Percentiles rank a stretch among this genome's conserved stretches.
Evolutionary conservation across 1,140 invertebrate genomes (phyloP).

Genomic region (Drosophila cardini): DNA sequence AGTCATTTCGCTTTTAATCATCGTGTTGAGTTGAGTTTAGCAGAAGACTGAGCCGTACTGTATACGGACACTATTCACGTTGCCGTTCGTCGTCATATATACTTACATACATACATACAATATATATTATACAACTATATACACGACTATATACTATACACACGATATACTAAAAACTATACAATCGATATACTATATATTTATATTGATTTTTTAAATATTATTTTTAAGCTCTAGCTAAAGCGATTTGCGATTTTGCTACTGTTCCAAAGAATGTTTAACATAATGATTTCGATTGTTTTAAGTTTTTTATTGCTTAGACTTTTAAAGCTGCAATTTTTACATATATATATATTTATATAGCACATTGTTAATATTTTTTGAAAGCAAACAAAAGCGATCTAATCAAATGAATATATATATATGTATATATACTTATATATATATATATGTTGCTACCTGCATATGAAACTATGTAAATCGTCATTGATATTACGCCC

Average conservation of each 20-base stretch:
- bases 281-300: constrained; percentile 36
- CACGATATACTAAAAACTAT: constrained; percentile 12
- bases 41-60: constrained; percentile 76
- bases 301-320: constrained; percentile 55
- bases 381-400: constrained; percentile 42
- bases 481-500: constrained; percentile 68
- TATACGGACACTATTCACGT: constrained; percentile 75
- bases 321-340: constrained; percentile 58
- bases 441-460: constrained; percentile 26
- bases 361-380: constrained; percentile 67
- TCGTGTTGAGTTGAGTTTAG: constrained; percentile 65
- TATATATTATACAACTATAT: constrained; percentile 29
- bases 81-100: constrained; percentile 71
- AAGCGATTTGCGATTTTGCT: constrained; percentile 61
- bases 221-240: constrained; percentile 60
- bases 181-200: constrained; percentile 53
- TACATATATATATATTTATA: constrained; percentile 43
- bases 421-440: constrained; percentile 9
- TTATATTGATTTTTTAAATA: constrained; percentile 31
- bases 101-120: constrained; percentile 62
- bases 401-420: constrained; percentile 53
- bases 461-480: constrained; percentile 62
- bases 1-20: constrained; percentile 37
- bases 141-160: constrained; percentile 43
- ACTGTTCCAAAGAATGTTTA: constrained; percentile 69